phyloP scores from a whole-genome alignment of 2,888 invertebrate species.

The Mantis religiosa region DNA sequence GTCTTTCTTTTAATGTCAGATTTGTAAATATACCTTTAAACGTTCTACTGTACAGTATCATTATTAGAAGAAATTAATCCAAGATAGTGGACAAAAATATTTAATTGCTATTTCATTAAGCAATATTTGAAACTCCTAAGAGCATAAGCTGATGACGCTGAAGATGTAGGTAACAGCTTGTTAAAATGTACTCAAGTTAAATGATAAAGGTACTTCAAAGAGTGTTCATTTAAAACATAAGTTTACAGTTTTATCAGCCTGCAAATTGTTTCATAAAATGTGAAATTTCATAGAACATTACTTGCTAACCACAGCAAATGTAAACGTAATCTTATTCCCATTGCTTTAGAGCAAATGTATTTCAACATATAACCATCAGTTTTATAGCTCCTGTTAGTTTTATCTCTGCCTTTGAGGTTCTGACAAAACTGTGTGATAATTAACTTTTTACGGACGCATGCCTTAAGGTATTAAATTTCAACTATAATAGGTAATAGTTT shows the following conservation, averaged over 20 bases:
- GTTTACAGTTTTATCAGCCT: not conserved
- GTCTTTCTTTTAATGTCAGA: no score
- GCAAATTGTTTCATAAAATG: not conserved
- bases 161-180: no score
- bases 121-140: no score
- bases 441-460: not conserved
- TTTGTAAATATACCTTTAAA: no score
- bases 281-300: not conserved
- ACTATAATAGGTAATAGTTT: not conserved
- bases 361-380: not conserved
- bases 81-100: no score
- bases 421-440: not conserved
- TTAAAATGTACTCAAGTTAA: no score
- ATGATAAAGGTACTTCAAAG: no score
- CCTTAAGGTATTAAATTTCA: not conserved
- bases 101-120: no score
- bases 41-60: no score
- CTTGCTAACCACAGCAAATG: not conserved
- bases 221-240: no score
- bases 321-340: not conserved
- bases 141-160: no score
- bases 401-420: not conserved
- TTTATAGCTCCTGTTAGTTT: not conserved
- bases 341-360: not conserved
- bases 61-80: no score